A percentile compares a stretch with the other conserved stretches of the same genome.
These are phyloP conservation scores for Athene cunicularia DNA, from an alignment of 2,113 vertebrate species.

Conservation along the genomic window DNA sequence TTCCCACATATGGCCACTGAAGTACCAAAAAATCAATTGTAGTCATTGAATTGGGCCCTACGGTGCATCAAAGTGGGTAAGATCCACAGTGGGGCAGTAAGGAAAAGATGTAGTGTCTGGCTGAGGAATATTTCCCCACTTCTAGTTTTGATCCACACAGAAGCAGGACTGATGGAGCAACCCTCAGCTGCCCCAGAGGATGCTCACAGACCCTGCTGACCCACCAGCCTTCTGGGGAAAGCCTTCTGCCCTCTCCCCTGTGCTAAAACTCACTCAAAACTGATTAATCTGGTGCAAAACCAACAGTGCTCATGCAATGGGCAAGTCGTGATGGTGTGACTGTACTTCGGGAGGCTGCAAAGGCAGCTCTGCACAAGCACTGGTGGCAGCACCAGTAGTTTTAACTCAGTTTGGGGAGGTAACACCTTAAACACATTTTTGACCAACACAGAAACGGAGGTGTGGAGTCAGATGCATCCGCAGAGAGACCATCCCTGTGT, in stretches of 20 bases:
- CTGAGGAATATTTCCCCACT: not conserved
- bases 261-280: not conserved
- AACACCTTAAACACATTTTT: not conserved
- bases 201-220: not conserved
- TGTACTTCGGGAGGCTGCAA: not conserved
- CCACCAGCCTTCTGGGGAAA: not conserved
- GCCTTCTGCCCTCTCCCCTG: not conserved
- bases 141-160: not conserved
- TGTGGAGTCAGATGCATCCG: not conserved
- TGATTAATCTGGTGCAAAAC: not conserved
- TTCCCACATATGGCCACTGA: slow-evolving; percentile 53
- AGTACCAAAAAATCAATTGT: slow-evolving; percentile 73
- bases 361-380: not conserved
- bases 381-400: fast-evolving
- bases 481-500: not conserved
- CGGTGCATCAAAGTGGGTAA: slow-evolving; percentile 63
- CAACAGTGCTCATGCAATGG: fast-evolving
- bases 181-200: not conserved
- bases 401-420: not conserved
- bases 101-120: not conserved
- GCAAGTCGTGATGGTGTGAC: not conserved
- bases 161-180: not conserved
- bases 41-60: slow-evolving; percentile 67
- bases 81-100: slow-evolving; percentile 1
- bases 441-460: fast-evolving